Evolutionary conservation across 2,888 invertebrate species (phyloP).

Genomic region (Calameuta pallipes): DNA sequence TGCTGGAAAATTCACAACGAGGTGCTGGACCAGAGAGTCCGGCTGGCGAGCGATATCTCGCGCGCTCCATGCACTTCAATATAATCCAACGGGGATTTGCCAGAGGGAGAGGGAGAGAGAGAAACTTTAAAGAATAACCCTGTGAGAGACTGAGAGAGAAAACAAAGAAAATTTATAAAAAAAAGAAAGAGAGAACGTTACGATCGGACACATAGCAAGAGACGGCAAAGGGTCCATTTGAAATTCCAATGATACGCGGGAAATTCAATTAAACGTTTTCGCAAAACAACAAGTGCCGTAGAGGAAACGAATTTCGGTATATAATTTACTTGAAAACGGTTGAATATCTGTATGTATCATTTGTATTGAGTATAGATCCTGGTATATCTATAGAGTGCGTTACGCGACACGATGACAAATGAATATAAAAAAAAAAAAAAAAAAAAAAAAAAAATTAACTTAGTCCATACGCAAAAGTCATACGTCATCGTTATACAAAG

Average conservation of each 20-base stretch:
- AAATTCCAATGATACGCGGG: conserved; percentile 61
- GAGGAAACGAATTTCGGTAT: neutral
- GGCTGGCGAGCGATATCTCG: neutral
- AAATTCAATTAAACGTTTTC: conserved; percentile 52
- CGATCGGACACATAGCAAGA: neutral
- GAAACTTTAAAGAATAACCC: neutral
- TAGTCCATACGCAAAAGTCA: neutral
- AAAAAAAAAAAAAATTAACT: neutral
- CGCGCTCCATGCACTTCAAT: neutral
- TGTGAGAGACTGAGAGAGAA: neutral
- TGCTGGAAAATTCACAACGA: neutral
- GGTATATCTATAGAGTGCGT: neutral
- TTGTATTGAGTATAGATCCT: neutral
- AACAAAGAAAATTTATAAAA: neutral
- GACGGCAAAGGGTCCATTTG: conserved; percentile 41
- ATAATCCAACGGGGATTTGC: neutral
- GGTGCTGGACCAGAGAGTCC: neutral
- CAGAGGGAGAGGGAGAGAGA: neutral
- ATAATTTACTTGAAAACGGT: neutral
- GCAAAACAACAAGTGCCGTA: neutral
- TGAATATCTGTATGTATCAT: neutral
- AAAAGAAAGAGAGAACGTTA: neutral
- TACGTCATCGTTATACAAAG: neutral
- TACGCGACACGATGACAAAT: neutral
- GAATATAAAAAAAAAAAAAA: neutral